Conservation (phyloP, 1,140 invertebrate genomes). For the Papilio helenus region DNA sequence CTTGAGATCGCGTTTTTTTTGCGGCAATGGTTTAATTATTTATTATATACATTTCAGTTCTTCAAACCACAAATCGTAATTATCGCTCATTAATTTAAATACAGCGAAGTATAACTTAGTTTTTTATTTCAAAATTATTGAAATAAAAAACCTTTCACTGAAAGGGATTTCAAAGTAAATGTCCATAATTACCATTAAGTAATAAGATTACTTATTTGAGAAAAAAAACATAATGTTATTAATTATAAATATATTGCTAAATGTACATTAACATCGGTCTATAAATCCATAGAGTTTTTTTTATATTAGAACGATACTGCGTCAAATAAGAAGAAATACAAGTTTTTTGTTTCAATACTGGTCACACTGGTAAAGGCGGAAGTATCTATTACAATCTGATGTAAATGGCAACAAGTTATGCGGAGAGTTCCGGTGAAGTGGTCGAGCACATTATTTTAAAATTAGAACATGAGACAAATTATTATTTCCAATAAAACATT, state of each 20-base stretch:
- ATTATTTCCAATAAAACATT: constrained; percentile 8
- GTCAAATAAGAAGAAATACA: neutral
- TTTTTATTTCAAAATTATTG: neutral
- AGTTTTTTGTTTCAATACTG: neutral
- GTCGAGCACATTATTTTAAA: constrained; percentile 11
- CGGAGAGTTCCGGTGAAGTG: constrained; percentile 24
- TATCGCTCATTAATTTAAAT: neutral
- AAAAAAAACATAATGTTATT: neutral
- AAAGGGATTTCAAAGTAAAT: constrained; percentile 7
- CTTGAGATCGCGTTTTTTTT: neutral
- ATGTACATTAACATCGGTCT: too few relatives aligned
- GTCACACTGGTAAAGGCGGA: neutral
- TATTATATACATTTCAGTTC: too few relatives aligned
- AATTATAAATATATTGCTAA: neutral
- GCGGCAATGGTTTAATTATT: neutral
- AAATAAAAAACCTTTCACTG: constrained; percentile 16
- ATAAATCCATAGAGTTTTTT: neutral
- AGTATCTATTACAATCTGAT: constrained; percentile 10
- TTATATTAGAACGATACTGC: neutral
- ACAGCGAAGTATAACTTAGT: neutral
- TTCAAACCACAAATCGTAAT: too few relatives aligned
- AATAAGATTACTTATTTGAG: neutral
- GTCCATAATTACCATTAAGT: neutral
- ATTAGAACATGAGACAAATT: constrained; percentile 35
- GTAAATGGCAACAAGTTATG: constrained; percentile 9